phyloP scores from a whole-genome alignment of 2,797 vertebrate species.

The Acrocephalus scirpaceus region DNA sequence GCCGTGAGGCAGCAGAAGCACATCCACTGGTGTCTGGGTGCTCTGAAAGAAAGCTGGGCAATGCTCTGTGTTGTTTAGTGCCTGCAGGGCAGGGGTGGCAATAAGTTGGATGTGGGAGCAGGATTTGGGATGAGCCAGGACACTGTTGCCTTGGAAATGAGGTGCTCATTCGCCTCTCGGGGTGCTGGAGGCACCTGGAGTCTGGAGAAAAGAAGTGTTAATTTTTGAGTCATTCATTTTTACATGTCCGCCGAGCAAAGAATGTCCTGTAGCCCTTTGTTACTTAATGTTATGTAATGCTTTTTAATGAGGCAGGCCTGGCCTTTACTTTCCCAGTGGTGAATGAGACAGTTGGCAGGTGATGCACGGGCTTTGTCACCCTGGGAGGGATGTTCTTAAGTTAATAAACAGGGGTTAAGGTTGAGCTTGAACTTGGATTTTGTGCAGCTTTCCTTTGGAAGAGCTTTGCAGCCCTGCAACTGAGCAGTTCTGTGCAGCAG shows the following conservation, averaged over 20 bases:
- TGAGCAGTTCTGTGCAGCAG: background rate
- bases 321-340: background rate
- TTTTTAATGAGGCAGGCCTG: conserved; percentile 44
- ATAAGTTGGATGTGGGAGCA: fast-evolving
- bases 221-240: background rate
- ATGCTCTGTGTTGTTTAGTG: background rate
- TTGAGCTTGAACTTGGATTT: background rate
- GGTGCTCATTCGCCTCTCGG: background rate
- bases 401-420: background rate
- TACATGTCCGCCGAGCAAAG: background rate
- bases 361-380: background rate
- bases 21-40: background rate
- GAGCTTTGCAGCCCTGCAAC: background rate
- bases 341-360: conserved; percentile 18
- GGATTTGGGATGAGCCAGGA: background rate
- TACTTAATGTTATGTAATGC: background rate
- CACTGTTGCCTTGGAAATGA: background rate
- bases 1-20: background rate
- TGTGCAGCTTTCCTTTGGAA: background rate
- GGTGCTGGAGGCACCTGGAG: background rate
- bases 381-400: background rate
- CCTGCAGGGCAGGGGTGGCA: background rate
- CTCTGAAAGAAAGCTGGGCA: background rate
- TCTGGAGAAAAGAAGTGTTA: background rate
- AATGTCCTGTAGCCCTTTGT: conserved; percentile 1